A percentile compares a stretch with the other conserved stretches of the same genome.
These are phyloP conservation scores for Emydoidea blandingii DNA, from an alignment of 2,797 vertebrate genomes.

Conservation along the genomic window DNA sequence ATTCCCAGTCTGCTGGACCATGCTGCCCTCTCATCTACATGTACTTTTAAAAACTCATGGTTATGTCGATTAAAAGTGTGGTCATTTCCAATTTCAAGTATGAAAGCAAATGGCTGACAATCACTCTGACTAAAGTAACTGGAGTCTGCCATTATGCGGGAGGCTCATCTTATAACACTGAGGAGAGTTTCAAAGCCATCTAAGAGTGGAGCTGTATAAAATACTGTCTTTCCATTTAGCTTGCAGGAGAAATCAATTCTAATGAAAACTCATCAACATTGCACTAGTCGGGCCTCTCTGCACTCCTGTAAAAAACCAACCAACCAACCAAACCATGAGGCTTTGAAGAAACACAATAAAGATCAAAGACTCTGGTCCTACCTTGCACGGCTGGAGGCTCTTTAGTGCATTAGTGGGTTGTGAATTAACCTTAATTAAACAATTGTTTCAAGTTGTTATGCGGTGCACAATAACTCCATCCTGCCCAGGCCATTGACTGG, in stretches of 20 bases:
- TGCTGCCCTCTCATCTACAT: background rate
- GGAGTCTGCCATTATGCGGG: slow-evolving; percentile 42
- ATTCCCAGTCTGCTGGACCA: background rate
- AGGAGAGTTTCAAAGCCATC: slow-evolving; percentile 52
- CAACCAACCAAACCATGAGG: background rate
- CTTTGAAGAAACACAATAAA: background rate
- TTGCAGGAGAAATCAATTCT: background rate
- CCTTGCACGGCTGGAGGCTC: background rate
- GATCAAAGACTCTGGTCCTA: background rate
- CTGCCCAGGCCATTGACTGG: background rate
- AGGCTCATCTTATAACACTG: background rate
- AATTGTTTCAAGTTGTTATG: background rate
- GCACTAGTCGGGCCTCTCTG: background rate
- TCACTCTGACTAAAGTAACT: slow-evolving; percentile 16
- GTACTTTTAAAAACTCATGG: background rate
- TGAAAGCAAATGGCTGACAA: background rate
- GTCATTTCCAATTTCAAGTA: background rate
- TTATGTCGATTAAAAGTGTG: slow-evolving; percentile 26
- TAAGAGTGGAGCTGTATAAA: slow-evolving; percentile 24
- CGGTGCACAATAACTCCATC: background rate
- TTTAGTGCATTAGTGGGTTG: background rate
- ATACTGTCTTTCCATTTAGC: background rate
- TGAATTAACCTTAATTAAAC: background rate
- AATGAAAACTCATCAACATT: background rate
- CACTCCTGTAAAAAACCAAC: background rate